Evolutionary conservation across 2,888 invertebrate species (phyloP).

Genomic region (Dynastes maya): DNA sequence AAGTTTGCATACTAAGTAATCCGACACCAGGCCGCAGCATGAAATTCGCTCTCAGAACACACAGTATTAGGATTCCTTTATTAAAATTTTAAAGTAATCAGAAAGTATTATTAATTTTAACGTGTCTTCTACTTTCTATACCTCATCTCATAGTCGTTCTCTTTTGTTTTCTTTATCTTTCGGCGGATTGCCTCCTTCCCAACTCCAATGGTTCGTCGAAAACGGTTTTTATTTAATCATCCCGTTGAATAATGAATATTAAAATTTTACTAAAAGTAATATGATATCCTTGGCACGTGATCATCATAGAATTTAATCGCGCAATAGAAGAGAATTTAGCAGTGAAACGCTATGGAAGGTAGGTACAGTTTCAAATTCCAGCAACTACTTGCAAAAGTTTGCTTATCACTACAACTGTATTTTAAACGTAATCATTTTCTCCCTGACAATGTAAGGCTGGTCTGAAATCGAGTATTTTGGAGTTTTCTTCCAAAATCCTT

Average conservation of each 20-base stretch:
- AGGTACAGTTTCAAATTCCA: too few relatives aligned
- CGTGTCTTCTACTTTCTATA: slow-evolving; percentile 57
- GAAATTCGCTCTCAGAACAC: slow-evolving; percentile 54
- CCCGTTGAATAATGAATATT: slow-evolving; percentile 42
- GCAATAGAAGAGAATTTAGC: slow-evolving; percentile 5
- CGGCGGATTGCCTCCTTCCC: background rate
- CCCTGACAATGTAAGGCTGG: too few relatives aligned
- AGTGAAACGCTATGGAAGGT: background rate
- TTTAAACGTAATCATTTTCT: too few relatives aligned
- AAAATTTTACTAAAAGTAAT: slow-evolving; percentile 35
- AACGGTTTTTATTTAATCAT: slow-evolving; percentile 36
- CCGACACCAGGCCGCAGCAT: slow-evolving; percentile 35
- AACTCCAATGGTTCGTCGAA: background rate
- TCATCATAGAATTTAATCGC: background rate
- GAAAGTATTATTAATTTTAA: slow-evolving; percentile 66
- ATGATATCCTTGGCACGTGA: slow-evolving; percentile 32
- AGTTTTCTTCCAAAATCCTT: too few relatives aligned
- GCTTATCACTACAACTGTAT: too few relatives aligned
- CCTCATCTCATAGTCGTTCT: slow-evolving; percentile 16
- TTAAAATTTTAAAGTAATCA: slow-evolving; percentile 65
- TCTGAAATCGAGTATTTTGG: too few relatives aligned
- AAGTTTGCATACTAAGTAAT: slow-evolving; percentile 62
- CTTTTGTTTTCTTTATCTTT: slow-evolving; percentile 39
- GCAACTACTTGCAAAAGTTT: too few relatives aligned
- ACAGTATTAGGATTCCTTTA: slow-evolving; percentile 57